A percentile compares a stretch with the other conserved stretches of the same genome.
phyloP scores from a whole-genome alignment of 2,888 invertebrate genomes.

The Antheraea yamamai region DNA sequence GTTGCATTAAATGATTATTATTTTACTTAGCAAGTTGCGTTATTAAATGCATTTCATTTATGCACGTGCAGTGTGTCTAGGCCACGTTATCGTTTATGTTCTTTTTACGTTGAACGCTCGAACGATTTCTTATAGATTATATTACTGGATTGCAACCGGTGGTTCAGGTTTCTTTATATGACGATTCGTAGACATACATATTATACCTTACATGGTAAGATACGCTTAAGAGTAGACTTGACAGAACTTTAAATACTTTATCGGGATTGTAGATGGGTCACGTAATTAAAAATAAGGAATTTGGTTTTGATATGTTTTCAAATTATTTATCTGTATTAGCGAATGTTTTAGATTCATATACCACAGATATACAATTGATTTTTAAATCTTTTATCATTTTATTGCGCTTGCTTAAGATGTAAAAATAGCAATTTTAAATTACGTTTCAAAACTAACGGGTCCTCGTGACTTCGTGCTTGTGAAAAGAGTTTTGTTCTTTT shows the following conservation, averaged over 20 bases:
- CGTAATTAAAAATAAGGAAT: slow-evolving; percentile 18
- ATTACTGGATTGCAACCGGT: slow-evolving; percentile 49
- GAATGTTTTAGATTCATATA: too few species aligned
- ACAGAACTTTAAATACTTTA: slow-evolving; percentile 40
- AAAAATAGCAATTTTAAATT: too few species aligned
- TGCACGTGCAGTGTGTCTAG: slow-evolving; percentile 35
- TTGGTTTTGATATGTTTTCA: not conserved
- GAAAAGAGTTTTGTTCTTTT: too few species aligned
- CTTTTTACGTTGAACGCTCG: slow-evolving; percentile 31
- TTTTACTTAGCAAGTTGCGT: not conserved
- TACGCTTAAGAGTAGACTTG: slow-evolving; percentile 33
- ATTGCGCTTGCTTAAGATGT: too few species aligned
- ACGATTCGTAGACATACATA: slow-evolving; percentile 31
- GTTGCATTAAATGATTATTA: not conserved
- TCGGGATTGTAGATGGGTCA: slow-evolving; percentile 28
- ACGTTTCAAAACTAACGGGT: too few species aligned
- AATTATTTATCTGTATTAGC: not conserved
- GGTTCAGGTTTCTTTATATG: slow-evolving; percentile 45
- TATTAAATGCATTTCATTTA: slow-evolving; percentile 27
- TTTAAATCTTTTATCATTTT: too few species aligned
- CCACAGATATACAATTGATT: too few species aligned
- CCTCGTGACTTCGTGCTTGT: too few species aligned
- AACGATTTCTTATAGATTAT: slow-evolving; percentile 41
- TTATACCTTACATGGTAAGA: slow-evolving; percentile 37
- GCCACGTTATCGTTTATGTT: slow-evolving; percentile 36